Evolutionary conservation across 1,140 invertebrate genomes (phyloP).

Genomic region (Pseudomyrmex sp.): DNA sequence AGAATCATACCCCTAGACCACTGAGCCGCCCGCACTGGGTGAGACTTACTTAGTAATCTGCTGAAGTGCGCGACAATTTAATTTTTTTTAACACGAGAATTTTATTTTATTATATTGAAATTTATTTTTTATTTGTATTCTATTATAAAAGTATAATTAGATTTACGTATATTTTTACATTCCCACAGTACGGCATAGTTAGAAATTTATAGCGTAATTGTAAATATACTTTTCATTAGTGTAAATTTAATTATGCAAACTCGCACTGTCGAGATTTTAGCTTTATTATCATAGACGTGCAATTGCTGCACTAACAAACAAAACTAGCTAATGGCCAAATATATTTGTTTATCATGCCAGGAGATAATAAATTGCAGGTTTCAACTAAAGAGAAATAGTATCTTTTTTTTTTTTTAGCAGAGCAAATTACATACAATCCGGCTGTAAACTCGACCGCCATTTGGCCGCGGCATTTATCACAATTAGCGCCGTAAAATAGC

Average conservation of each 20-base stretch:
- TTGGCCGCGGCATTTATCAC: conserved; percentile 68
- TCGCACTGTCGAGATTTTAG: not conserved
- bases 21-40: conserved; percentile 86
- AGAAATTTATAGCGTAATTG: too few species aligned
- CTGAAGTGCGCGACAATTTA: not conserved
- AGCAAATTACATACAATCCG: conserved; percentile 12
- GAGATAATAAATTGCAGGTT: conserved; percentile 18
- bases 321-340: not conserved
- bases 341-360: not conserved
- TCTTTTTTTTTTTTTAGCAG: not conserved
- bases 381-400: not conserved
- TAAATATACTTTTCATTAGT: not conserved
- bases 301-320: not conserved
- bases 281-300: not conserved
- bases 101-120: not conserved
- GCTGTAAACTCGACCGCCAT: conserved; percentile 4
- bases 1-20: conserved; percentile 96
- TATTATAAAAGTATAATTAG: not conserved
- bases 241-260: not conserved
- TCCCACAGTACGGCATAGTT: not conserved
- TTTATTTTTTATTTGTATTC: too few species aligned
- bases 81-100: not conserved
- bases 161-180: too few species aligned
- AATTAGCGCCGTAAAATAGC: conserved; percentile 75
- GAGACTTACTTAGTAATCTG: not conserved